These are phyloP conservation scores for Ophion costatus DNA, from an alignment of 2,888 invertebrate species.

Conservation along the genomic window DNA sequence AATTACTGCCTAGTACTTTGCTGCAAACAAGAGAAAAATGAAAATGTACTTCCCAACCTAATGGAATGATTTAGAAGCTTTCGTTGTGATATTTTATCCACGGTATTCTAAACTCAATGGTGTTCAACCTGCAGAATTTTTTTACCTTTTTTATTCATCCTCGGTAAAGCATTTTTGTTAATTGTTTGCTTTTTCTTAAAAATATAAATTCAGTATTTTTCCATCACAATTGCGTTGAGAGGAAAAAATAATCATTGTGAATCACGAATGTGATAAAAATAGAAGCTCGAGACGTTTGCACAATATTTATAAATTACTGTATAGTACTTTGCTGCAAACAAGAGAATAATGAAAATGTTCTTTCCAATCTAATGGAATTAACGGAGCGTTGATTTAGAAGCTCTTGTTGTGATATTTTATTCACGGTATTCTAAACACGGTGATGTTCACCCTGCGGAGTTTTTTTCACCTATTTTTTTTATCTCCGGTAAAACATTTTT, in stretches of 20 bases:
- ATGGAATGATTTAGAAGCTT: too few species aligned
- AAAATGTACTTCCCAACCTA: too few species aligned
- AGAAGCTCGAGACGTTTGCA: too few species aligned
- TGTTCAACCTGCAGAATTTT: slow-evolving; percentile 18
- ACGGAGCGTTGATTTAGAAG: too few species aligned
- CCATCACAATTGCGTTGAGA: too few species aligned
- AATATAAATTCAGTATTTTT: neutral
- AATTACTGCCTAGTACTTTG: too few species aligned
- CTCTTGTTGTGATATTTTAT: slow-evolving; percentile 7
- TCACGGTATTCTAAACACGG: neutral
- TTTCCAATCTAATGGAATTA: too few species aligned
- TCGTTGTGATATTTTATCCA: slow-evolving; percentile 3
- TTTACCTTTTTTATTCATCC: slow-evolving; percentile 22
- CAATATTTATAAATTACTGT: too few species aligned
- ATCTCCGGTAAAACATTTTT: slow-evolving; percentile 24
- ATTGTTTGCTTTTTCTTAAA: neutral
- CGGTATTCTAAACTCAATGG: neutral
- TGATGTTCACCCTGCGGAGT: slow-evolving; percentile 17
- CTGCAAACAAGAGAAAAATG: too few species aligned
- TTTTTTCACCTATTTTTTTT: slow-evolving; percentile 35
- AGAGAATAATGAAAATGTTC: too few species aligned
- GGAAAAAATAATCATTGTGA: neutral
- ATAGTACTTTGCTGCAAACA: too few species aligned
- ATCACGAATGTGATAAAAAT: neutral
- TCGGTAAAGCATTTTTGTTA: slow-evolving; percentile 19